Evolutionary conservation across 2,888 invertebrate species (phyloP), one percentile per base, ranked within the genome.

Genomic region (Ditula angustiorana): DNA sequence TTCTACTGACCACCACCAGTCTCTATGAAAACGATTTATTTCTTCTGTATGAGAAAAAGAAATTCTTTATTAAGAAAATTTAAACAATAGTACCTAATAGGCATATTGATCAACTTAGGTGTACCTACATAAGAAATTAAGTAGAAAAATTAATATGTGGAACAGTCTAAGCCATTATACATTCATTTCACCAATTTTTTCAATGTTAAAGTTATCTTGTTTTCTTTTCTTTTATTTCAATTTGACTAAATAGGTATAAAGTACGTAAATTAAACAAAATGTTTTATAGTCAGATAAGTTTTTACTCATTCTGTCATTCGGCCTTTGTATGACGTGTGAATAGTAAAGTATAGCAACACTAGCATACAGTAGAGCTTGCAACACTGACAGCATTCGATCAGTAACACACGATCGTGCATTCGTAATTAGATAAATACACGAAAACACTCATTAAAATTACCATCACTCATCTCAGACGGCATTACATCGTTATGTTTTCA

Each of bases 281-380:
- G 10, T 13, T 19, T 19, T 24, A 23, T n/a, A 10, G 24, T 16
- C 5, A 33, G 10, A 24, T 19, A 24, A 24, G 10, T 33, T 47
- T 37, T 46, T 55, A 33, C 35, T 21, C 13, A 46, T n/a, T 41
- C 5, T 13, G 23, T 21, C 78, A 80, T 80, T 73, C 74, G 72
- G 71, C 76, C 74, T 74, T 75, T 72, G 77, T 70, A 75, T 71
- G 73, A 78, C 78, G 81, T 86, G 83, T 85, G 83, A 78, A 78
- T 80, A 80, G 81, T 77, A 77, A 82, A 78, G 28, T 55, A 55
- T 62, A 63, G 81, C 82, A 82, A 87, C 86, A 80, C 74, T 81
- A 82, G 86, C 79, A 78, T 80, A 77, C 66, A 41, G 84, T 89
- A 90, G 90, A 79, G 87, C 91, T 91, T 91, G 88, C 87, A 82